Base-by-base conservation (phyloP, 2,797 vertebrate species). In the Parauchenoglanis punctatus region DNA sequence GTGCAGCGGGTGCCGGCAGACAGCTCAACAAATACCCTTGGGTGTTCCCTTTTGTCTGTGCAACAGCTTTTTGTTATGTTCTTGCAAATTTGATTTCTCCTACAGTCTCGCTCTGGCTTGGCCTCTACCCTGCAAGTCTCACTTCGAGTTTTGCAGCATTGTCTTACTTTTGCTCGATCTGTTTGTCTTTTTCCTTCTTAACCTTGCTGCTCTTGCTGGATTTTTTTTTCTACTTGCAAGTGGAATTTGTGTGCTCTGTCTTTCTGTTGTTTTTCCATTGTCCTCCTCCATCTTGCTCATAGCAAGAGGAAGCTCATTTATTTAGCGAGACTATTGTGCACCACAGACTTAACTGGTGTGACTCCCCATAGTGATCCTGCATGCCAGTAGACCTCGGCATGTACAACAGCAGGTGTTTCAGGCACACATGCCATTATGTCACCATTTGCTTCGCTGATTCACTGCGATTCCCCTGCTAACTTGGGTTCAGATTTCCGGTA, bases 1-100 rank as follows among this genome's bases (percentile, higher is more conserved):
- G 96, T 95, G 94, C 95, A 96, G 96, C 95, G 95, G 97, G 97
- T 97, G 96, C 95, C 96, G 97, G 96, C 95, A 96, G 96, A 94
- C 96, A 95, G 95, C 96, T 95, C 95, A 93, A 94, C 95, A 97
- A 96, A 95, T 93, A 91, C 90, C 90, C 95, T 78, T 90, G 92
- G 96, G 95, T 95, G 94, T 95, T 95, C 93, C 92, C 94, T 94
- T 96, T 96, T 94, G 93, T 95, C 93, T 94, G 92, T 93, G 94
- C 95, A 94, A 93, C 91, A 92, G 94, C 94, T 97, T 96, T 96
- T 96, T 96, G 94, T 96, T 96, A 94, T 95, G 94, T 96, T 95
- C 94, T 95, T 95, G 95, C 92, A 95, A 95, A 96, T 96, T 95
- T 95, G 94, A 96, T 96, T 96, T 95, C 94, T 96, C 94, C 94